Evolutionary conservation across 37 sponge, comb jelly and placozoan species (phyloP).

Genomic region (Hexactinellida sp.): DNA sequence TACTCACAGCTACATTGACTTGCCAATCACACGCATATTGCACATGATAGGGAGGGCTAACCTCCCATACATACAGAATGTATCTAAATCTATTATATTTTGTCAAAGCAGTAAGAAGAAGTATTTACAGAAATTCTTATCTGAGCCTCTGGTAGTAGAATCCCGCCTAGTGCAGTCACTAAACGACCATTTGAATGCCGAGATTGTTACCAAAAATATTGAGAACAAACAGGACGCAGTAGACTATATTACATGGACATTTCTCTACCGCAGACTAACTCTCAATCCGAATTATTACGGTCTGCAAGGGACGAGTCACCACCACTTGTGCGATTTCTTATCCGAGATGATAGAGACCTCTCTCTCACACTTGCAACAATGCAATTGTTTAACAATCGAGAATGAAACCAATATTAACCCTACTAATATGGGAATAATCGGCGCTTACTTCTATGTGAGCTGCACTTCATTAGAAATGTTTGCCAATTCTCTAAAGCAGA

Average conservation of each 20-base stretch:
- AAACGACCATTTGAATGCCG: slow-evolving; percentile 97
- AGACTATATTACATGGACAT: slow-evolving; percentile 99
- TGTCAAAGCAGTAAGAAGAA: slow-evolving; percentile 97
- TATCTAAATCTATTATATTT: slow-evolving; percentile 46
- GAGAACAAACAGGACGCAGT: slow-evolving; percentile 99
- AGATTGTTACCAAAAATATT: slow-evolving; percentile 93
- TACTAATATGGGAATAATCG: neutral
- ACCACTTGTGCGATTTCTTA: slow-evolving; percentile 90
- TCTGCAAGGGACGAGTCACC: slow-evolving; percentile 92
- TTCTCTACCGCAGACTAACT: slow-evolving; percentile 90
- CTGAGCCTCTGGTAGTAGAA: slow-evolving; percentile 96
- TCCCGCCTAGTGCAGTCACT: slow-evolving; percentile 94
- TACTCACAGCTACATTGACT: slow-evolving; percentile 96
- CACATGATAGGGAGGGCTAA: slow-evolving; percentile 91
- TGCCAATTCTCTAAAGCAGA: slow-evolving; percentile 84
- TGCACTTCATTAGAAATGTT: slow-evolving; percentile 60
- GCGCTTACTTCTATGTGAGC: neutral
- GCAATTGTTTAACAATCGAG: slow-evolving; percentile 37
- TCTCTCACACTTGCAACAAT: slow-evolving; percentile 82
- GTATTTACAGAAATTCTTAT: slow-evolving; percentile 96
- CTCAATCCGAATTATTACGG: slow-evolving; percentile 99
- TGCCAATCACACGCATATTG: slow-evolving; percentile 81
- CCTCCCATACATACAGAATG: slow-evolving; percentile 29
- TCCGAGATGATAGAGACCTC: slow-evolving; percentile 93
- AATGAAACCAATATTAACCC: neutral